phyloP scores from a whole-genome alignment of 2,888 invertebrate species.

The Noctua janthina region DNA sequence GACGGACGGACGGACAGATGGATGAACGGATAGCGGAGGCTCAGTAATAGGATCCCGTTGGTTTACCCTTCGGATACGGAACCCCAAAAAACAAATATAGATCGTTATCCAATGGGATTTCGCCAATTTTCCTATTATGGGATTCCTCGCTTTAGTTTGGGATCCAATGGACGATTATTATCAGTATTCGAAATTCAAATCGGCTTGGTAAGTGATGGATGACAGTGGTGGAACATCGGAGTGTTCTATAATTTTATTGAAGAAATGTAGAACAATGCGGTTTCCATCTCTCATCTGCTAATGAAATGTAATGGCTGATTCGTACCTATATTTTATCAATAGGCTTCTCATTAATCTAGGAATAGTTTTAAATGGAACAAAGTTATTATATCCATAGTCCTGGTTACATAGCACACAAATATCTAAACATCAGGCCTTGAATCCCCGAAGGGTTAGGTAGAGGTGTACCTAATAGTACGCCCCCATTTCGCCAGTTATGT shows the following conservation, averaged over 20 bases:
- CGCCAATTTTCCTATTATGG: conserved; percentile 15
- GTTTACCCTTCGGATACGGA: no score
- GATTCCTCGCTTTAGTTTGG: background rate
- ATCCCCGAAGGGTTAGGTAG: no score
- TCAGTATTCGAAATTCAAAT: conserved; percentile 45
- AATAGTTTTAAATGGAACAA: background rate
- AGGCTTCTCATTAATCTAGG: background rate
- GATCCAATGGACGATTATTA: conserved; percentile 2
- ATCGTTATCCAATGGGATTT: conserved; percentile 1
- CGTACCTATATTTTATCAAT: background rate
- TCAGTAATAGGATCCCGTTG: no score
- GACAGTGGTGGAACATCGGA: conserved; percentile 8
- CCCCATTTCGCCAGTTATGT: no score
- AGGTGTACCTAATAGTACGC: no score
- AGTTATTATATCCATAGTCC: background rate
- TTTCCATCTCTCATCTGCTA: background rate
- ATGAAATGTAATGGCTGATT: background rate
- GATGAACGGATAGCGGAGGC: no score
- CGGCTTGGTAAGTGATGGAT: conserved; percentile 21
- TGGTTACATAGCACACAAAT: background rate
- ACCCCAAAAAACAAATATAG: background rate
- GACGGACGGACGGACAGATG: no score
- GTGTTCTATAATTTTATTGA: conserved; percentile 6
- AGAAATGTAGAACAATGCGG: conserved; percentile 1
- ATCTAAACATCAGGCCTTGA: no score